These are phyloP conservation scores for Melanerpes aurifrons DNA, from an alignment of 2,113 vertebrate species.

Conservation along the genomic window DNA sequence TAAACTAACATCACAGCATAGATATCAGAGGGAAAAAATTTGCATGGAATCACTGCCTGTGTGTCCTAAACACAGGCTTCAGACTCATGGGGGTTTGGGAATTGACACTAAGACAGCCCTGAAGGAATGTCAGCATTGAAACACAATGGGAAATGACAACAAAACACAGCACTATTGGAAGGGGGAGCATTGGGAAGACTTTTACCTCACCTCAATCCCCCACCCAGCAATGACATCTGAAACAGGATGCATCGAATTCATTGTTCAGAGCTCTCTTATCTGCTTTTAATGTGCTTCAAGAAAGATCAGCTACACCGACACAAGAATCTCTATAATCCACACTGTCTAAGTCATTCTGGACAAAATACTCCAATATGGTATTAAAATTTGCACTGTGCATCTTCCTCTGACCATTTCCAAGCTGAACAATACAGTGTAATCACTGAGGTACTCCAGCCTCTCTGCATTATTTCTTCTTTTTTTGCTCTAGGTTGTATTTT, in stretches of 20 bases:
- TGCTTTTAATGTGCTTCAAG: neutral
- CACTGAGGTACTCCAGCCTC: neutral
- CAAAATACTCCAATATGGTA: neutral
- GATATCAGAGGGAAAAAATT: neutral
- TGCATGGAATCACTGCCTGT: neutral
- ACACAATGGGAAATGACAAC: neutral
- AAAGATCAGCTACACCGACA: neutral
- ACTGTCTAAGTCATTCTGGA: neutral
- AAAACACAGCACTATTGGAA: neutral
- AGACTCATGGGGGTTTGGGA: neutral
- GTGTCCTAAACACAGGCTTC: neutral
- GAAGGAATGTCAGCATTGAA: neutral
- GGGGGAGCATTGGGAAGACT: neutral
- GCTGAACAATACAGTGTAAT: neutral
- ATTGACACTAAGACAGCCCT: neutral
- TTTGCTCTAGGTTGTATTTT: neutral
- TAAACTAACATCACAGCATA: neutral
- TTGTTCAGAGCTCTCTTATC: neutral
- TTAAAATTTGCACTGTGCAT: neutral
- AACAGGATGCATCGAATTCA: neutral
- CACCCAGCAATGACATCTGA: neutral
- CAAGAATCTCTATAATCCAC: neutral
- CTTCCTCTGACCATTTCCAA: neutral
- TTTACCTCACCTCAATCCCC: neutral
- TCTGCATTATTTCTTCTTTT: neutral